phyloP scores from a whole-genome alignment of 2,797 vertebrate species.

The Melanotaenia trifasciata region DNA sequence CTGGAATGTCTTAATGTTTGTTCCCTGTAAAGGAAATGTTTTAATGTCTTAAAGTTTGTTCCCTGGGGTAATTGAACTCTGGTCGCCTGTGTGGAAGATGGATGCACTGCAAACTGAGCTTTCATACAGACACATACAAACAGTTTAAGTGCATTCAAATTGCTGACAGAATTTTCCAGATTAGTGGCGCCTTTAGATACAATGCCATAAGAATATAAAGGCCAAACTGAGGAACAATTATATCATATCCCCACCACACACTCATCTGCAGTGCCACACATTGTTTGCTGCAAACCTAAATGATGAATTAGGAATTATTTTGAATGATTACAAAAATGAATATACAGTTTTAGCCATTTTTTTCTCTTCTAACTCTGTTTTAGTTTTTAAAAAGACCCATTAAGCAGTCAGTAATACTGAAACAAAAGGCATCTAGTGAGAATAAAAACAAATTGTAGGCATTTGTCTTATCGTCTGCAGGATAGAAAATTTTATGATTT shows the following conservation, averaged over 20 bases:
- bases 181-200: background rate
- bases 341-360: background rate
- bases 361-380: background rate
- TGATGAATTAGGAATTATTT: background rate
- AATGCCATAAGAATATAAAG: background rate
- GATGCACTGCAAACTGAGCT: too few species aligned
- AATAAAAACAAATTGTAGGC: constrained; percentile 7
- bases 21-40: too few species aligned
- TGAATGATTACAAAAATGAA: background rate
- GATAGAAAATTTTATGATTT: background rate
- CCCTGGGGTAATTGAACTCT: too few species aligned
- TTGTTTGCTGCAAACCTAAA: background rate
- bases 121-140: too few species aligned
- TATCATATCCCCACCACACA: background rate
- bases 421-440: background rate
- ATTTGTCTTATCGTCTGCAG: background rate
- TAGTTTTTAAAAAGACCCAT: background rate
- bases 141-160: background rate
- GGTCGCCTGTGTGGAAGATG: too few species aligned
- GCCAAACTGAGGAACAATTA: background rate
- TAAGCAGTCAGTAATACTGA: background rate
- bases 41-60: too few species aligned
- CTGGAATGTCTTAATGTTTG: too few species aligned
- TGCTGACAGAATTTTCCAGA: background rate
- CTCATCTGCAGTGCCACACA: background rate